These are phyloP conservation scores for Hypotaenidia philippensis DNA, from an alignment of 2,797 vertebrate genomes.

Conservation along the genomic window DNA sequence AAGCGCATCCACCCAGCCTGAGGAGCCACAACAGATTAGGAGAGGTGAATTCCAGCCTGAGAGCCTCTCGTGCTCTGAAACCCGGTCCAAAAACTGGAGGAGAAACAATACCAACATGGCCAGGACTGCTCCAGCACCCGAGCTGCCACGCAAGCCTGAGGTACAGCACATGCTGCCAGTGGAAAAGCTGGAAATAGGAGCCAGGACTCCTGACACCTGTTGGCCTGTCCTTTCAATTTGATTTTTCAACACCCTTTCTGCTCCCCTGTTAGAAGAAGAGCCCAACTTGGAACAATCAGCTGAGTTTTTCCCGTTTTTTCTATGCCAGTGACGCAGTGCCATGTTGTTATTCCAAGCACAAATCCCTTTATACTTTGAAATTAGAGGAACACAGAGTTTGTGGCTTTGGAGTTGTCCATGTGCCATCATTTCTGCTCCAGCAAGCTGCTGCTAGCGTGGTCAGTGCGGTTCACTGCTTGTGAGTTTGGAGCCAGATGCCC, in stretches of 20 bases:
- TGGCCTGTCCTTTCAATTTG: not conserved
- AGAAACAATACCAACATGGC: not conserved
- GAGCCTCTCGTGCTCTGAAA: not conserved
- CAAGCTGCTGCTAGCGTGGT: rapidly evolving
- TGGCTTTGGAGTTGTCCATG: not conserved
- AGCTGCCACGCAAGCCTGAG: not conserved
- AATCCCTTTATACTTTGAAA: not conserved
- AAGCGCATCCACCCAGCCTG: not conserved
- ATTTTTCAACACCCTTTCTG: not conserved
- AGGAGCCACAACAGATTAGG: not conserved
- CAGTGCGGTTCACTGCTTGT: not conserved
- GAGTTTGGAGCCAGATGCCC: not conserved
- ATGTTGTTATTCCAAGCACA: not conserved
- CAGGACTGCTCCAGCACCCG: not conserved
- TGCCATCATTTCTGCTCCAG: not conserved
- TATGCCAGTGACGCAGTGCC: not conserved
- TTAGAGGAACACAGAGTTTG: not conserved
- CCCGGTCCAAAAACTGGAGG: not conserved
- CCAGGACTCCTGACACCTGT: not conserved
- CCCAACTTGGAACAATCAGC: rapidly evolving
- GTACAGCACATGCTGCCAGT: not conserved
- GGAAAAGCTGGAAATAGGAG: not conserved
- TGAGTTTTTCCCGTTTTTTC: not conserved
- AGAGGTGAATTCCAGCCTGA: not conserved
- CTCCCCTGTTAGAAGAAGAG: not conserved